Percentiles rank a stretch among this genome's conserved stretches.
phyloP scores from a whole-genome alignment of 2,888 invertebrate species.

The Caenorhabditis imperialis region DNA sequence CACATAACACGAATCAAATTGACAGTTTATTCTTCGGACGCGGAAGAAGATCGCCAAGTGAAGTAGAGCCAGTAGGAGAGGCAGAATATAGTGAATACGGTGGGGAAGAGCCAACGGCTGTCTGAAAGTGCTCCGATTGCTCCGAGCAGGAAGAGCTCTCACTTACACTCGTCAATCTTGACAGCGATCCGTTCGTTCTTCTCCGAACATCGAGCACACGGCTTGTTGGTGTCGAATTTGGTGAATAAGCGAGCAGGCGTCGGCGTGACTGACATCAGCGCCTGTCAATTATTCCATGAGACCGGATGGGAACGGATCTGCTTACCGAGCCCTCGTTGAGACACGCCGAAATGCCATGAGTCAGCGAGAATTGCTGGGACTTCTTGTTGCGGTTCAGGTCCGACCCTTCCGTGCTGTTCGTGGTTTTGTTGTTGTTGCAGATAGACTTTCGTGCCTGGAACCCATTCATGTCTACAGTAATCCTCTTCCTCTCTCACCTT shows the following conservation, averaged over 20 bases:
- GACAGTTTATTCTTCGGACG: slow-evolving; percentile 19
- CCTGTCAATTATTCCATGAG: slow-evolving; percentile 49
- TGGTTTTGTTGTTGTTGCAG: slow-evolving; percentile 33
- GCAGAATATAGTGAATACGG: slow-evolving; percentile 70
- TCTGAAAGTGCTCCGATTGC: no score
- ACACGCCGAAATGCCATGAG: slow-evolving; percentile 66
- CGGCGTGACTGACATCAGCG: slow-evolving; percentile 69
- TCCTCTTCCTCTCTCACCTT: slow-evolving; percentile 6
- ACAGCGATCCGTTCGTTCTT: slow-evolving; percentile 71
- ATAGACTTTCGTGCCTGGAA: slow-evolving; percentile 34
- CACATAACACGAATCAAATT: slow-evolving; percentile 12
- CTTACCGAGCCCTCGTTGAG: slow-evolving; percentile 68
- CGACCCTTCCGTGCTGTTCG: slow-evolving; percentile 17
- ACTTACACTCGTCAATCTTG: slow-evolving; percentile 73
- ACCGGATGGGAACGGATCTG: background rate
- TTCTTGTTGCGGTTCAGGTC: slow-evolving; percentile 46
- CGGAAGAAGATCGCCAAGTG: slow-evolving; percentile 49
- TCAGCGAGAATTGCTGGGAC: slow-evolving; percentile 58
- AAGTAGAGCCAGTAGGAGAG: slow-evolving; percentile 74
- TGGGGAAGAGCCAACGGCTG: slow-evolving; percentile 74
- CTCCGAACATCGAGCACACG: slow-evolving; percentile 70
- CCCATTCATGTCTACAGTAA: background rate
- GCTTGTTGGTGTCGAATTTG: slow-evolving; percentile 70
- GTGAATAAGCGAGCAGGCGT: slow-evolving; percentile 67
- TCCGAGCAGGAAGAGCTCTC: no score